phyloP scores from a whole-genome alignment of 1,140 invertebrate species.

The Drosophila hydei region DNA sequence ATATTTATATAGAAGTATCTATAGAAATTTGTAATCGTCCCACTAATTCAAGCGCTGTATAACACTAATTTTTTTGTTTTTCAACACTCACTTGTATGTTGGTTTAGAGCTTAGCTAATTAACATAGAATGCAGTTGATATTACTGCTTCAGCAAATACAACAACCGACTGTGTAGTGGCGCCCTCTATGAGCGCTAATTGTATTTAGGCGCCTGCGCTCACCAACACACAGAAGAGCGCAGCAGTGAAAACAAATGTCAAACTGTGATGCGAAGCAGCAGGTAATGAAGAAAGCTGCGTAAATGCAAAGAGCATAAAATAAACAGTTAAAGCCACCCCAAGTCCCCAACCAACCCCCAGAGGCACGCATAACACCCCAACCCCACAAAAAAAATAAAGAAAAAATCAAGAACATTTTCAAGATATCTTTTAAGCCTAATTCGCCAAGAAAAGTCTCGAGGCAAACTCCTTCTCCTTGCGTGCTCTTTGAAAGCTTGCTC shows the following conservation, averaged over 20 bases:
- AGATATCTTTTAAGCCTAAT: neutral
- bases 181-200: neutral
- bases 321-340: constrained; percentile 64
- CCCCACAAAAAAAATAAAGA: constrained; percentile 5
- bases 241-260: constrained; percentile 53
- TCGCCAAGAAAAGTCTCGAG: neutral
- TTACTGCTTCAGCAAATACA: neutral
- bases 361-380: neutral
- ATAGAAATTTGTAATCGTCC: no score
- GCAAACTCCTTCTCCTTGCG: neutral
- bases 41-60: no score
- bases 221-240: neutral
- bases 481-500: neutral
- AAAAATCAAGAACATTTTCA: constrained; percentile 6
- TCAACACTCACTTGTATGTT: neutral
- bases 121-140: neutral
- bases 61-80: neutral
- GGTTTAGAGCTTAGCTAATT: constrained; percentile 1
- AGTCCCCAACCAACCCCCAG: constrained; percentile 22
- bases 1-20: no score
- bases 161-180: constrained; percentile 1
- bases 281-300: constrained; percentile 35
- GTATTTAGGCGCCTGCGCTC: constrained; percentile 20
- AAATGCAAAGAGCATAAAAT: constrained; percentile 52
- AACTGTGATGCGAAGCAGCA: constrained; percentile 52